phyloP scores from a whole-genome alignment of 1,140 invertebrate species.

The Dinoponera quadriceps region DNA sequence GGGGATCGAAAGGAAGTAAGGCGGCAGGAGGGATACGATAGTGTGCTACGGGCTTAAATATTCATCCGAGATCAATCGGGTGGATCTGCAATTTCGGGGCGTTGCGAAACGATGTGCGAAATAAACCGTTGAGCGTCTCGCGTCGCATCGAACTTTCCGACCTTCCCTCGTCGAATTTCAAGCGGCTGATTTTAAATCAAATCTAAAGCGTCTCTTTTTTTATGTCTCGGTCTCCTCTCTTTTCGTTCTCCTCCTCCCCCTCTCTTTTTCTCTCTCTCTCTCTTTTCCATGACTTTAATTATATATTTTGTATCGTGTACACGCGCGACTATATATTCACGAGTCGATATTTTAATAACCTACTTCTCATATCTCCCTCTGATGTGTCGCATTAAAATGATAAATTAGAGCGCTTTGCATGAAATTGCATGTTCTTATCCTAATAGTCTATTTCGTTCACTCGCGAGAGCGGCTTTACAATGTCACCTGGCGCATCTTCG shows the following conservation, averaged over 20 bases:
- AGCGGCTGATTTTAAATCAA: slow-evolving; percentile 18
- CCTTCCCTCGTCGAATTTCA: slow-evolving; percentile 2
- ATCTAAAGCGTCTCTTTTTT: not conserved
- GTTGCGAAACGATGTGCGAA: slow-evolving; percentile 27
- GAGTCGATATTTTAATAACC: too few relatives aligned
- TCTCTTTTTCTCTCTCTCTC: not conserved
- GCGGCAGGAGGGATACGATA: slow-evolving; percentile 26
- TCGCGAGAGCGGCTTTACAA: too few relatives aligned
- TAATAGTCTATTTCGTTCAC: too few relatives aligned
- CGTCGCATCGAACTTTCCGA: slow-evolving; percentile 38
- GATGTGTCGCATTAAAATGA: too few relatives aligned
- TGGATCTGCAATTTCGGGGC: slow-evolving; percentile 59
- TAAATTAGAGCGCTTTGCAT: too few relatives aligned
- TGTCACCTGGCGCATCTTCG: too few relatives aligned
- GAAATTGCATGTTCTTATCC: too few relatives aligned
- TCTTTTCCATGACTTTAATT: not conserved
- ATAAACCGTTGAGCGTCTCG: slow-evolving; percentile 34
- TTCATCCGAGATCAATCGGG: slow-evolving; percentile 62
- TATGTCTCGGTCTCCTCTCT: slow-evolving; percentile 2
- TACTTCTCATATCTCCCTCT: too few relatives aligned
- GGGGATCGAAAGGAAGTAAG: slow-evolving; percentile 4
- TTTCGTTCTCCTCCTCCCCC: not conserved
- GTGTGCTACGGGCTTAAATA: slow-evolving; percentile 54
- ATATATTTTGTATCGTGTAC: too few relatives aligned
- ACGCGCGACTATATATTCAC: too few relatives aligned